phyloP scores from a whole-genome alignment of 2,888 invertebrate species.

The Mechanitis messenoides region DNA sequence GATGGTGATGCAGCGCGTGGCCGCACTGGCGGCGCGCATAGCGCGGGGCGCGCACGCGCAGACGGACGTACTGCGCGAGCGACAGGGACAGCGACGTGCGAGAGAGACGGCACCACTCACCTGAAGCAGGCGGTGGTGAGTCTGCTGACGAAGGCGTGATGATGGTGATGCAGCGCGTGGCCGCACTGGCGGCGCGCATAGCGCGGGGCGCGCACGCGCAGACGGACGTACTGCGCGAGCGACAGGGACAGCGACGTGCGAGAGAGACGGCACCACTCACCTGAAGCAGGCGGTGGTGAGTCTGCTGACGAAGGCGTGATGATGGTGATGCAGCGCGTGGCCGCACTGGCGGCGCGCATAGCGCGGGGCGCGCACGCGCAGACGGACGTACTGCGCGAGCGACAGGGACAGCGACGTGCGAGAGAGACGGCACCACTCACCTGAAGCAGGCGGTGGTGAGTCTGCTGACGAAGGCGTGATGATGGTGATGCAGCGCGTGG shows the following conservation, averaged over 20 bases:
- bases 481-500: constrained; percentile 90
- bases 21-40: constrained; percentile 92
- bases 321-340: constrained; percentile 90
- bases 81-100: constrained; percentile 88
- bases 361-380: constrained; percentile 82
- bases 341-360: constrained; percentile 92
- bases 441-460: constrained; percentile 92
- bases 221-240: constrained; percentile 92
- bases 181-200: constrained; percentile 92
- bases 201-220: constrained; percentile 82
- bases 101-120: constrained; percentile 80
- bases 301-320: constrained; percentile 91
- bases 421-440: constrained; percentile 80
- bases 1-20: constrained; percentile 90
- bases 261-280: constrained; percentile 80
- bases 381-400: constrained; percentile 92
- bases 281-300: constrained; percentile 92
- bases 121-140: constrained; percentile 92
- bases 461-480: constrained; percentile 91
- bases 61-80: constrained; percentile 92
- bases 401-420: constrained; percentile 88
- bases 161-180: constrained; percentile 90
- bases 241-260: constrained; percentile 88
- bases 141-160: constrained; percentile 91
- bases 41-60: constrained; percentile 82